These are phyloP conservation scores for Oncorhynchus tshawytscha DNA, from an alignment of 2,113 vertebrate species.

Conservation along the genomic window DNA sequence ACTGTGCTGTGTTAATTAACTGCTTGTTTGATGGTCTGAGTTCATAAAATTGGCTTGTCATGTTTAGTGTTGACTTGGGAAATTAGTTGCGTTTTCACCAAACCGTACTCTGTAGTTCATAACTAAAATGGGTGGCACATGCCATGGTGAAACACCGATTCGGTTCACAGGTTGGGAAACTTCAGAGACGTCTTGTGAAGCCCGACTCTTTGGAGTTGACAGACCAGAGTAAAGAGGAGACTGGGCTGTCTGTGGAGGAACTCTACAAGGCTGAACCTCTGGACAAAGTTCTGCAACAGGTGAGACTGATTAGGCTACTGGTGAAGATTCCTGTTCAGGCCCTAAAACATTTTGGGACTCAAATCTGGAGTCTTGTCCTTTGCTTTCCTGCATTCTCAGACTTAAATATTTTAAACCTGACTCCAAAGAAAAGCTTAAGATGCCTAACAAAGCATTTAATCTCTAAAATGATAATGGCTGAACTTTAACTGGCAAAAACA, in stretches of 20 bases:
- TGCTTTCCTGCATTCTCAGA: no score
- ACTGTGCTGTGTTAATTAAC: constrained; percentile 55
- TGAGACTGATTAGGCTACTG: constrained; percentile 64
- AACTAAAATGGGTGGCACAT: background rate
- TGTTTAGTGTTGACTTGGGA: constrained; percentile 10
- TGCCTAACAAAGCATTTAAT: constrained; percentile 1
- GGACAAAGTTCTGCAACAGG: constrained; percentile 89
- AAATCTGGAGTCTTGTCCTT: no score
- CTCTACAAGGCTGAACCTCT: constrained; percentile 84
- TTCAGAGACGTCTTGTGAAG: constrained; percentile 88
- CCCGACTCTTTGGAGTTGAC: constrained; percentile 87
- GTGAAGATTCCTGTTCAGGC: no score
- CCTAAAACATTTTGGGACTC: no score
- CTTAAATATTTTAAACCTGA: no score
- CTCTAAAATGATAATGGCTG: background rate
- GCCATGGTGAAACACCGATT: constrained; percentile 55
- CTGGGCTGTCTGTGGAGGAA: constrained; percentile 82
- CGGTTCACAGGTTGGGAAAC: constrained; percentile 84
- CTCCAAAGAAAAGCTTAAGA: no score
- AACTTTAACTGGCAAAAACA: background rate
- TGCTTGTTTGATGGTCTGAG: constrained; percentile 34
- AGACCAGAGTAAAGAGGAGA: constrained; percentile 85
- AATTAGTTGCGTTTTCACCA: background rate
- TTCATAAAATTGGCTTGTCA: constrained; percentile 15
- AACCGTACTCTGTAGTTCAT: background rate